These are phyloP conservation scores for Leptothorax acervorum DNA, from an alignment of 2,888 invertebrate species.

Conservation along the genomic window DNA sequence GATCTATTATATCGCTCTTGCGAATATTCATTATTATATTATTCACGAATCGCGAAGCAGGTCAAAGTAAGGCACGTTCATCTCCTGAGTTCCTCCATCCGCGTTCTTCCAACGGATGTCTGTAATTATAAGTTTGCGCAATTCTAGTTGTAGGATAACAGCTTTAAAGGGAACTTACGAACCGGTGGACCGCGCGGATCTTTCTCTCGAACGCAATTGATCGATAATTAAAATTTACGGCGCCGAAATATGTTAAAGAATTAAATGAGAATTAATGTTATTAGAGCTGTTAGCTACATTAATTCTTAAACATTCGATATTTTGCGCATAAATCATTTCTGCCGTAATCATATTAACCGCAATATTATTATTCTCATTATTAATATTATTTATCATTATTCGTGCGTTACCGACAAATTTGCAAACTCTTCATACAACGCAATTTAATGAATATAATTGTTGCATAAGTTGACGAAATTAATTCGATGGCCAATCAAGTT, in stretches of 20 bases:
- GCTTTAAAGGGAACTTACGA: slow-evolving; percentile 43
- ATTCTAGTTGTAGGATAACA: slow-evolving; percentile 35
- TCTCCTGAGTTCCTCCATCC: slow-evolving; percentile 30
- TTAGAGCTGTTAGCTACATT: neutral
- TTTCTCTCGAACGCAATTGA: slow-evolving; percentile 25
- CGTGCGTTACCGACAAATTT: slow-evolving; percentile 17
- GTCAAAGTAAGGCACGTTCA: slow-evolving; percentile 33
- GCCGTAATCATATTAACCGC: slow-evolving; percentile 37
- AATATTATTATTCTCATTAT: slow-evolving; percentile 29
- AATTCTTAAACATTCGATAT: slow-evolving; percentile 15
- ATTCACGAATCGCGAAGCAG: slow-evolving; percentile 21
- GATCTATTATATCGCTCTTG: neutral
- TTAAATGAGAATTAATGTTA: neutral
- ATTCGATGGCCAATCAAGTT: slow-evolving; percentile 21
- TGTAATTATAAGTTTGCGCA: slow-evolving; percentile 50
- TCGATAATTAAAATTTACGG: slow-evolving; percentile 43
- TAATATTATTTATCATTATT: slow-evolving; percentile 43
- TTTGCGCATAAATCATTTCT: slow-evolving; percentile 12
- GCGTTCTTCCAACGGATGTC: slow-evolving; percentile 38
- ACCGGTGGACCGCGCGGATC: slow-evolving; percentile 5
- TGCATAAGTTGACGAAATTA: slow-evolving; percentile 30
- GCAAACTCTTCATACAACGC: slow-evolving; percentile 17
- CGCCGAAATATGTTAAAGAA: slow-evolving; percentile 3
- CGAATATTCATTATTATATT: slow-evolving; percentile 50
- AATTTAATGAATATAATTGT: slow-evolving; percentile 37